Evolutionary conservation across 2,888 invertebrate species (phyloP).

Genomic region (Corythucha ciliata): DNA sequence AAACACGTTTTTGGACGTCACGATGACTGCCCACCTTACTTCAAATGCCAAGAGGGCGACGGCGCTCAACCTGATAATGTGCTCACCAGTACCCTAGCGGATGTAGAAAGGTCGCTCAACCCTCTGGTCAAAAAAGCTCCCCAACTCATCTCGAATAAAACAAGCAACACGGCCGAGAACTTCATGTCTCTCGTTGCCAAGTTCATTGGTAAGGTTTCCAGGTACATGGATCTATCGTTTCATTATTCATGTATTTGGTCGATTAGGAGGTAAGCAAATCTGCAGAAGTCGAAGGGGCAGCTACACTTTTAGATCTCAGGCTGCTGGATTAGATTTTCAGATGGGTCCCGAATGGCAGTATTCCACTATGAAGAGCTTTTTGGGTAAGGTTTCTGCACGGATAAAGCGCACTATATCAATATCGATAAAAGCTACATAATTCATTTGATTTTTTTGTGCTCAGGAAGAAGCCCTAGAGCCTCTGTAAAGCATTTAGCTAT

Average conservation of each 20-base stretch:
- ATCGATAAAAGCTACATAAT: too few relatives aligned
- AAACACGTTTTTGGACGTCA: slow-evolving; percentile 21
- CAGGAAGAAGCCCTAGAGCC: too few relatives aligned
- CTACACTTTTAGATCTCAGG: not conserved
- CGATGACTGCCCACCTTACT: slow-evolving; percentile 11
- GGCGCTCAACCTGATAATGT: slow-evolving; percentile 8
- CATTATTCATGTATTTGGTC: too few relatives aligned
- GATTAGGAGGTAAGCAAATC: not conserved
- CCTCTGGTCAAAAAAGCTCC: not conserved
- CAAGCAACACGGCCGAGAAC: not conserved
- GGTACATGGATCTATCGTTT: too few relatives aligned
- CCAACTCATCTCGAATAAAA: not conserved
- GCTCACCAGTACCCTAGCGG: too few relatives aligned
- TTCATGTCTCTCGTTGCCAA: not conserved
- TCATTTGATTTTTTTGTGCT: too few relatives aligned
- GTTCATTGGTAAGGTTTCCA: too few relatives aligned
- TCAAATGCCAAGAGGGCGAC: not conserved
- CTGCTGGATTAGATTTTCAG: not conserved
- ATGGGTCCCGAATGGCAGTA: too few relatives aligned
- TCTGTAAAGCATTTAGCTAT: not conserved
- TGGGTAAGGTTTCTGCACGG: too few relatives aligned
- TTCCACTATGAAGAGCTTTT: too few relatives aligned
- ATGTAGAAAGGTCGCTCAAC: too few relatives aligned
- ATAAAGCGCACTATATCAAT: too few relatives aligned
- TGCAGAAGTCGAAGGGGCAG: not conserved